Base-by-base conservation (phyloP, 2,797 vertebrate species). In the Periparus ater region DNA sequence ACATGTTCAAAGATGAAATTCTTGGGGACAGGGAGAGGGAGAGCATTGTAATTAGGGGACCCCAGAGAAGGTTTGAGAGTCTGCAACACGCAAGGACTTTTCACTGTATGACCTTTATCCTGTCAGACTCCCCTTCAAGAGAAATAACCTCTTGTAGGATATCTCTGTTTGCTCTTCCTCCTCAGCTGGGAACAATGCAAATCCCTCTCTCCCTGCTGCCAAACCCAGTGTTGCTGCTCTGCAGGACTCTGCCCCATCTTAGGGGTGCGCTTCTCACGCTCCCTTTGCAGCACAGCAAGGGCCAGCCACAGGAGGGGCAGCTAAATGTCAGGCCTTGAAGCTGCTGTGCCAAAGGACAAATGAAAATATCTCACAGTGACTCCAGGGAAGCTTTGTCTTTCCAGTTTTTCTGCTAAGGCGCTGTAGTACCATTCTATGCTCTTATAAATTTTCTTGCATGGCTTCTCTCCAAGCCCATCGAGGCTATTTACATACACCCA, bases 401-500 rank as follows among this genome's bases (percentile, higher is more conserved):
- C 76, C 71, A 68, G 40, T 29, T 77, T 71, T 94, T 76, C 13
- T 1, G 26, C 62, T 85, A 70, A 90, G 32, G 67, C 66, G 67
- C 71, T 77, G 48, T 36, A 66, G n/a, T 76, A 77, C 67, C 54
- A 51, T 30, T 38, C 51, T 86, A 47, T 65, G 62, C 40, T 88
- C 63, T 66, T 88, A 63, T 15, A 91, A 92, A 93, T 88, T 77
- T 85, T 81, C 61, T 85, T 89, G 70, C 70, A 20, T 88, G 85
- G 91, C 83, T 96, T 89, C 83, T 58, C 34, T 90, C 89, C 88
- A 93, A 93, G 67, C 60, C 32, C 40, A 68, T 67, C 13, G 9
- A 91, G 67, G 58, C 77, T 93, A 86, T 88, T 93, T 93, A 96
- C 91, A 92, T 85, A 89, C 88, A 84, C 91, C 85, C 85, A 95